A percentile compares a stretch with the other conserved stretches of the same genome.
Evolutionary conservation across 2,888 invertebrate species (phyloP).

Genomic region (Carcina quercana): DNA sequence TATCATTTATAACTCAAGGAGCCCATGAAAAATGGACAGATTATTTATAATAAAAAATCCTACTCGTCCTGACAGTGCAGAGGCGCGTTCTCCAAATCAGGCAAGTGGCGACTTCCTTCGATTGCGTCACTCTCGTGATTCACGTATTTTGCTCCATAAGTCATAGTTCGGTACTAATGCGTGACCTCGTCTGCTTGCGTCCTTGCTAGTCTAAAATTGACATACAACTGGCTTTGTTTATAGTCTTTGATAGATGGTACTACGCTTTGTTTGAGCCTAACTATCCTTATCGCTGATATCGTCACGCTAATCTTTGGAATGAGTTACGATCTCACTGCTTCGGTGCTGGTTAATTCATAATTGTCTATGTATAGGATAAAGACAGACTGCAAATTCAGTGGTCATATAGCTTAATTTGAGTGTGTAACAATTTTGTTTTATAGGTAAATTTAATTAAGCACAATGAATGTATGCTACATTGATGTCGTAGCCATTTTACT

Average conservation of each 20-base stretch:
- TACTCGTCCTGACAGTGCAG: constrained; percentile 35
- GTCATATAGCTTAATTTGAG: no score
- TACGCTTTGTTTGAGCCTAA: constrained; percentile 23
- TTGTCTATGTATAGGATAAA: no score
- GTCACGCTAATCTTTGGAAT: constrained; percentile 27
- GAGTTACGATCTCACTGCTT: no score
- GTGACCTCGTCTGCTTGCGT: constrained; percentile 40
- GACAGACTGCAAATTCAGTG: no score
- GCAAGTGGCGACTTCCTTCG: constrained; percentile 63
- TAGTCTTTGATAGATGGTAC: constrained; percentile 25
- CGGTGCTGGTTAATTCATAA: no score
- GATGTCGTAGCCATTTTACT: no score
- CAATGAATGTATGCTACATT: no score
- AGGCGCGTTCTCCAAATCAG: constrained; percentile 51
- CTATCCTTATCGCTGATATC: constrained; percentile 27
- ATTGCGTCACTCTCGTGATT: constrained; percentile 64
- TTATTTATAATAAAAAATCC: no score
- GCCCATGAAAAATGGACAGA: no score
- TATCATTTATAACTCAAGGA: no score
- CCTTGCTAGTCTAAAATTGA: constrained; percentile 36
- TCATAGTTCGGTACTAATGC: constrained; percentile 38
- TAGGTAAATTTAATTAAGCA: no score
- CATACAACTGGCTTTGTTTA: constrained; percentile 21
- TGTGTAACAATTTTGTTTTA: no score
- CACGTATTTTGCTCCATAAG: constrained; percentile 44